Conservation (phyloP, 2,888 invertebrate genomes). For the Ennomos erosarius region DNA sequence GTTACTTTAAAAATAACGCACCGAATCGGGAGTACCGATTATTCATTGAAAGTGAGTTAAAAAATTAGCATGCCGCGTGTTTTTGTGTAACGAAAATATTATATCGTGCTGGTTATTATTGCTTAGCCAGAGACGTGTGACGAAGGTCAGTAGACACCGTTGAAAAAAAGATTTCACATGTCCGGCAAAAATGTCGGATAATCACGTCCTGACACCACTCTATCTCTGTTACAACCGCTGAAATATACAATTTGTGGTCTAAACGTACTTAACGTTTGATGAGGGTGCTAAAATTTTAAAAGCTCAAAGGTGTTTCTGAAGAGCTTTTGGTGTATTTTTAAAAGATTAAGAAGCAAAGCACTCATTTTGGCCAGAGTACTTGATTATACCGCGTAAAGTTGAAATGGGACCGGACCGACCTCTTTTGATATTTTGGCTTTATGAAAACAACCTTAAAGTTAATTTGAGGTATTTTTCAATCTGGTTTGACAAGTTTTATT, state of each 20-base stretch:
- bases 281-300: conserved; percentile 22
- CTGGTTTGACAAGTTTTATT: no score
- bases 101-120: no score
- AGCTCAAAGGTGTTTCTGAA: conserved; percentile 18
- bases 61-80: no score
- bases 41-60: no score
- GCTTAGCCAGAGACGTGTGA: no score
- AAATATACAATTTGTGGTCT: conserved; percentile 21
- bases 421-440: conserved; percentile 3
- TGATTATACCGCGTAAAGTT: conserved; percentile 10
- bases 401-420: background rate
- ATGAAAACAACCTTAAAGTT: background rate
- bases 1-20: no score
- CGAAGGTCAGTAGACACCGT: no score
- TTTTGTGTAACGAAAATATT: no score
- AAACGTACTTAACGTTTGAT: conserved; percentile 27
- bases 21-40: no score
- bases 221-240: conserved; percentile 1
- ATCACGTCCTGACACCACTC: background rate
- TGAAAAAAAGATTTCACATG: no score
- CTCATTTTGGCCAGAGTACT: conserved; percentile 15
- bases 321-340: conserved; percentile 32
- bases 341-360: conserved; percentile 33
- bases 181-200: background rate
- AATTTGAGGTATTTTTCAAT: background rate